A percentile compares a stretch with the other conserved stretches of the same genome.
Evolutionary conservation across 2,797 vertebrate genomes (phyloP).

Genomic region (Hypotaenidia okinawae): DNA sequence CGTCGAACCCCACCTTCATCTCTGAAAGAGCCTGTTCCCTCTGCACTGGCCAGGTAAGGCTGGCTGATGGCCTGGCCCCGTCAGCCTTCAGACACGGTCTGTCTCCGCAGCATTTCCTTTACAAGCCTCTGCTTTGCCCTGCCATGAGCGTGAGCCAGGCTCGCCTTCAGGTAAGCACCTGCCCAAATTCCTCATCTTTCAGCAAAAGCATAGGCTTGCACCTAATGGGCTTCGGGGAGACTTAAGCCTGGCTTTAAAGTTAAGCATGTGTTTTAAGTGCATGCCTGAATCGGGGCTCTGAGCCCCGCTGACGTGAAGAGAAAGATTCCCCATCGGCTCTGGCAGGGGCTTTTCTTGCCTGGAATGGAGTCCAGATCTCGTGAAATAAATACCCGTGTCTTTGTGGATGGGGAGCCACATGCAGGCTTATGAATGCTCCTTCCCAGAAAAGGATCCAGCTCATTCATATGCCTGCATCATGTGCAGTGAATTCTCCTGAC

Average conservation of each 20-base stretch:
- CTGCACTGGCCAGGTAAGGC: accelerated
- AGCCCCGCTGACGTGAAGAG: neutral
- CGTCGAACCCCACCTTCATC: accelerated
- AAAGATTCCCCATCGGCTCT: neutral
- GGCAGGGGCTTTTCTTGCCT: neutral
- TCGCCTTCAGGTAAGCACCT: neutral
- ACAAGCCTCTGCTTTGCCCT: neutral
- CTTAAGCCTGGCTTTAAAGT: constrained; percentile 28
- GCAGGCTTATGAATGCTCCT: constrained; percentile 1
- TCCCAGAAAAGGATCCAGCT: constrained; percentile 37
- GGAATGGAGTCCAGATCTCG: constrained; percentile 60
- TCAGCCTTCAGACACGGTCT: neutral
- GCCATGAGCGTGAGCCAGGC: neutral
- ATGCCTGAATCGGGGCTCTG: neutral
- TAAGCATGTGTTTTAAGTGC: neutral
- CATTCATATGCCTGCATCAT: constrained; percentile 40
- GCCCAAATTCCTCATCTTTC: neutral
- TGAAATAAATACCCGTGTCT: neutral
- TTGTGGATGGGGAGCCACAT: constrained; percentile 26
- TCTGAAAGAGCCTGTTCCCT: neutral
- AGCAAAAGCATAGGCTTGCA: neutral
- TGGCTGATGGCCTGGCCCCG: neutral
- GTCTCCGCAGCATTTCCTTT: neutral
- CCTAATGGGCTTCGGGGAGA: neutral
- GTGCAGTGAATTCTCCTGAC: constrained; percentile 43